phyloP scores from a whole-genome alignment of 2,113 vertebrate species.

The Colistium nudipinnis region DNA sequence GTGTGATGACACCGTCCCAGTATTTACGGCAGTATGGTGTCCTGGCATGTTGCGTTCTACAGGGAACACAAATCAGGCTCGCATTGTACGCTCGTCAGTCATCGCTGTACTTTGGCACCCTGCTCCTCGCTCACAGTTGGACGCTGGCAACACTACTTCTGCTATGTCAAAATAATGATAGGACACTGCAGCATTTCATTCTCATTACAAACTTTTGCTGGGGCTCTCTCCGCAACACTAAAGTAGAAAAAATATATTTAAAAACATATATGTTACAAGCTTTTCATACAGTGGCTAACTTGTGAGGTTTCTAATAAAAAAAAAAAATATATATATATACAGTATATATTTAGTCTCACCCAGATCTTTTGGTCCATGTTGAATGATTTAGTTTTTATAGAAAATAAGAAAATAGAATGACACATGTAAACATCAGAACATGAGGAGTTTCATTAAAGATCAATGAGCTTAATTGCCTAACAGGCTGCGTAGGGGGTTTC shows the following conservation, averaged over 20 bases:
- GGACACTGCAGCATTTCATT: constrained; percentile 48
- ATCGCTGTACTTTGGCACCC: constrained; percentile 64
- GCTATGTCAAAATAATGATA: constrained; percentile 63
- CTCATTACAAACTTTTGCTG: constrained; percentile 28
- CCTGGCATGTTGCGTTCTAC: constrained; percentile 62
- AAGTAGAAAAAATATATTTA: background rate
- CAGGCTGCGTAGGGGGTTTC: background rate
- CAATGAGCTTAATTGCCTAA: background rate
- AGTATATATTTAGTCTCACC: too few species aligned
- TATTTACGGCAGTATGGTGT: constrained; percentile 60
- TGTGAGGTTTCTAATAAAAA: too few species aligned
- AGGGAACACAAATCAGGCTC: constrained; percentile 69
- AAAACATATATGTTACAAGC: background rate
- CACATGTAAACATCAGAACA: background rate
- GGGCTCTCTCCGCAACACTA: background rate
- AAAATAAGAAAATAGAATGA: background rate
- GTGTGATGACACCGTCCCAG: constrained; percentile 54
- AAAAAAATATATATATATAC: too few species aligned
- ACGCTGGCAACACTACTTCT: constrained; percentile 46
- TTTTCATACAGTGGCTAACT: too few species aligned
- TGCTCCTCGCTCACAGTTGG: constrained; percentile 46
- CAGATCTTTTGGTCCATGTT: too few species aligned
- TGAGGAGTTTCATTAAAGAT: too few species aligned
- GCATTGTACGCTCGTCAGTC: constrained; percentile 67
- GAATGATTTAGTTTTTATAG: too few species aligned